Evolutionary conservation across 2,797 vertebrate genomes (phyloP).

Genomic region (Botia kubotai): DNA sequence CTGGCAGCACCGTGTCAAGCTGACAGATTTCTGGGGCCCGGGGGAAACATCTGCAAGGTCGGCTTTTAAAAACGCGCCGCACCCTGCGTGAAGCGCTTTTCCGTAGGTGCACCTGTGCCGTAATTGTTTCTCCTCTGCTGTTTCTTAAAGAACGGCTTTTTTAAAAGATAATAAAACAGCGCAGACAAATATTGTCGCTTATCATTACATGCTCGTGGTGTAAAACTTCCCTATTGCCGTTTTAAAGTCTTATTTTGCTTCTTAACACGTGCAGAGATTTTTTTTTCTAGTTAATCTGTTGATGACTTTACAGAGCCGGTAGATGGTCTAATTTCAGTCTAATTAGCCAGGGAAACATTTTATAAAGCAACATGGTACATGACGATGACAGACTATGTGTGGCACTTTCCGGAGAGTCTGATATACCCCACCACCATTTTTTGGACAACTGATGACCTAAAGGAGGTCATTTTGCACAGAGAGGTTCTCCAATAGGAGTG

Average conservation of each 20-base stretch:
- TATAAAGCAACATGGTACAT: neutral
- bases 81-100: constrained; percentile 45
- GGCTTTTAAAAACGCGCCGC: constrained; percentile 32
- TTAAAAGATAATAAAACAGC: constrained; percentile 60
- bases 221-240: constrained; percentile 7
- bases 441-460: constrained; percentile 43
- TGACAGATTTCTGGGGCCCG: constrained; percentile 48
- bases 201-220: constrained; percentile 56
- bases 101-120: constrained; percentile 51
- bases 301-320: neutral
- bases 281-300: neutral
- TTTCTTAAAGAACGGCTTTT: constrained; percentile 58
- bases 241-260: constrained; percentile 13
- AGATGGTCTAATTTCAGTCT: neutral
- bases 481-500: constrained; percentile 55
- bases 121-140: constrained; percentile 44
- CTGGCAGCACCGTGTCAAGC: constrained; percentile 26
- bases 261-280: neutral
- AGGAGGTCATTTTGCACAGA: constrained; percentile 46
- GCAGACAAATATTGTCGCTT: constrained; percentile 59
- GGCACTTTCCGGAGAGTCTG: neutral
- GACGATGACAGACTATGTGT: neutral
- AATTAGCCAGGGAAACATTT: constrained; percentile 10
- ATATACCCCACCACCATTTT: constrained; percentile 3
- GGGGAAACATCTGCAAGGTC: constrained; percentile 53